Evolutionary conservation across 2,113 vertebrate genomes (phyloP).

Genomic region (Cricetomys ansorgei): DNA sequence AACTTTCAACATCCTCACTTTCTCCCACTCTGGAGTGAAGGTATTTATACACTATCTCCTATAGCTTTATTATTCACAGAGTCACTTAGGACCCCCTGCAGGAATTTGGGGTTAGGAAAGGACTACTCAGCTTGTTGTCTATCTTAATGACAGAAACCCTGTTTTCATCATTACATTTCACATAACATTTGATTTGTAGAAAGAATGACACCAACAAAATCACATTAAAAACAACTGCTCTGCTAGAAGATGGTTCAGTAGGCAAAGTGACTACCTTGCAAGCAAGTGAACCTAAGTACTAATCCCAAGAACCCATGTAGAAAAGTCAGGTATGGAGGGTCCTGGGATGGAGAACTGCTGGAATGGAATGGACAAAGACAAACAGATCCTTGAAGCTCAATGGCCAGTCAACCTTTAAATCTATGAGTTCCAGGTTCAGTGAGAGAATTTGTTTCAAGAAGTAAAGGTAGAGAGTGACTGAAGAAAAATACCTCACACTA

Average conservation of each 20-base stretch:
- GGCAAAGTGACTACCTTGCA: neutral
- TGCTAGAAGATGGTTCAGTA: neutral
- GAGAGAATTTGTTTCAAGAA: neutral
- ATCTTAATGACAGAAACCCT: neutral
- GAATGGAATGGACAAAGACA: neutral
- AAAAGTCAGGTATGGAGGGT: neutral
- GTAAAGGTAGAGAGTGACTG: neutral
- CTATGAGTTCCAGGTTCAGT: neutral
- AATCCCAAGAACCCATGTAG: neutral
- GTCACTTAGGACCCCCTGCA: neutral
- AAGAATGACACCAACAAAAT: neutral
- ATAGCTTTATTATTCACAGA: neutral
- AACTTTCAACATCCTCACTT: neutral
- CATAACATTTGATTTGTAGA: neutral
- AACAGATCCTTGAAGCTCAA: neutral
- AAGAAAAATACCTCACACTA: neutral
- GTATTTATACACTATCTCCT: neutral
- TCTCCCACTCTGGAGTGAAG: neutral
- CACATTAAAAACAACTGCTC: neutral
- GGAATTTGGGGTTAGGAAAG: rapidly evolving
- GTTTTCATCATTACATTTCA: neutral
- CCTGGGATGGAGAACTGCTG: neutral
- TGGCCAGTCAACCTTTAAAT: neutral
- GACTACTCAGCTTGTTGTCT: neutral
- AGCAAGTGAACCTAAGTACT: neutral